A percentile compares a stretch with the other conserved stretches of the same genome.
Conservation (phyloP, 2,797 vertebrate species). For the Takifugu rubripes region DNA sequence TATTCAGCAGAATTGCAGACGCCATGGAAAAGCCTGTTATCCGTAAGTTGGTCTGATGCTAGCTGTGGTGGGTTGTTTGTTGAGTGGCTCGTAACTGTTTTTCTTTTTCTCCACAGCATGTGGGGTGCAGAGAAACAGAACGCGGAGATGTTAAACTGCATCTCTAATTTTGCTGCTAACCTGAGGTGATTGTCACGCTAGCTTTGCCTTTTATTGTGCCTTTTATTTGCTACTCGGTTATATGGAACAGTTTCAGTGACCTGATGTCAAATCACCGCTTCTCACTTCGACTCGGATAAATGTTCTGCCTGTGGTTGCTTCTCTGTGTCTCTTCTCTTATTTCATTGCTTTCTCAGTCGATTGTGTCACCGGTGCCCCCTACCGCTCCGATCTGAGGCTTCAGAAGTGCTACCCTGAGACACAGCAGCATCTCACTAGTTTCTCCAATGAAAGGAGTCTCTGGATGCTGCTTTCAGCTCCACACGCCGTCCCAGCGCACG, state of each 20-base stretch:
- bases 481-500: constrained; percentile 2
- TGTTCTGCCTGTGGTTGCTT: constrained; percentile 41
- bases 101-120: constrained; percentile 76
- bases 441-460: constrained; percentile 39
- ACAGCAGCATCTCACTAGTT: constrained; percentile 31
- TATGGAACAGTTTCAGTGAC: constrained; percentile 1
- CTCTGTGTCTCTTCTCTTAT: constrained; percentile 17
- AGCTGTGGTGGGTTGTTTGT: constrained; percentile 19
- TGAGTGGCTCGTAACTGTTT: constrained; percentile 60
- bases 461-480: constrained; percentile 34
- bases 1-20: too few species aligned
- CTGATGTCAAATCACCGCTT: constrained; percentile 14
- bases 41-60: not conserved
- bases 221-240: not conserved
- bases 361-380: not conserved
- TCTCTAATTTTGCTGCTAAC: constrained; percentile 79
- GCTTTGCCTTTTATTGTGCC: constrained; percentile 10
- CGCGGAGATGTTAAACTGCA: constrained; percentile 79
- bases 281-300: constrained; percentile 26
- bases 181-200: constrained; percentile 76
- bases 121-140: constrained; percentile 80
- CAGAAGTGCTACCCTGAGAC: constrained; percentile 38
- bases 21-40: too few species aligned
- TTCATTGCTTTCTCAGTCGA: constrained; percentile 10
- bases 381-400: constrained; percentile 44